A percentile compares a stretch with the other conserved stretches of the same genome.
Conservation (phyloP, 2,797 vertebrate genomes). For the Microctenopoma steveboyesi region DNA sequence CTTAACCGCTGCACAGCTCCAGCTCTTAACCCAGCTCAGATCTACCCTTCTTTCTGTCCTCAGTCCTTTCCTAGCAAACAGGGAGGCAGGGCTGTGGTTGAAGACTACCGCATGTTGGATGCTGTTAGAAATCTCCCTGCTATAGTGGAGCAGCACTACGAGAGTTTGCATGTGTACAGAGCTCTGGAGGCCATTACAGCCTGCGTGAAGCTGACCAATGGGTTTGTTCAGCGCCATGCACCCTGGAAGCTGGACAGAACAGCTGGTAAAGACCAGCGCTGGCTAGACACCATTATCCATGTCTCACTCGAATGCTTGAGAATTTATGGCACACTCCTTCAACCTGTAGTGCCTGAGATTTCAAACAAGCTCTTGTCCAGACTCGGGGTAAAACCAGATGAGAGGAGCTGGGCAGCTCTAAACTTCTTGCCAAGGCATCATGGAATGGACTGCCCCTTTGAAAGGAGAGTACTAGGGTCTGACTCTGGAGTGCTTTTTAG, state of each 20-base stretch:
- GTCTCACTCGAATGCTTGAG: slow-evolving; percentile 91
- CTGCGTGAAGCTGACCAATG: slow-evolving; percentile 89
- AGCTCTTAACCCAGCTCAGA: slow-evolving; percentile 88
- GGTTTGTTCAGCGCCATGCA: slow-evolving; percentile 91
- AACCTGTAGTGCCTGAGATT: slow-evolving; percentile 87
- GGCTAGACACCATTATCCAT: slow-evolving; percentile 90
- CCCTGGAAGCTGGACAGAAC: slow-evolving; percentile 90
- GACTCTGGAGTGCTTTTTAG: slow-evolving; percentile 89
- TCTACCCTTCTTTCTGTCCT: slow-evolving; percentile 85
- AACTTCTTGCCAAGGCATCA: slow-evolving; percentile 82
- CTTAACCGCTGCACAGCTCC: slow-evolving; percentile 90
- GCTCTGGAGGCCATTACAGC: slow-evolving; percentile 88
- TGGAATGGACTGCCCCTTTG: slow-evolving; percentile 84
- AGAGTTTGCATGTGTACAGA: slow-evolving; percentile 89
- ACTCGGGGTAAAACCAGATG: slow-evolving; percentile 81
- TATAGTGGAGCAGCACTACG: slow-evolving; percentile 83
- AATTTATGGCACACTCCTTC: slow-evolving; percentile 90
- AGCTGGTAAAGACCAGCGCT: slow-evolving; percentile 76
- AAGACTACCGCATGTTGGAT: slow-evolving; percentile 87
- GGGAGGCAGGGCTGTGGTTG: slow-evolving; percentile 68
- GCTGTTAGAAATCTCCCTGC: slow-evolving; percentile 81
- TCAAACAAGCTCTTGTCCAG: slow-evolving; percentile 88
- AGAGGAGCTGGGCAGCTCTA: slow-evolving; percentile 83
- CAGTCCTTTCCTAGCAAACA: slow-evolving; percentile 77
- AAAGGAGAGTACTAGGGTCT: slow-evolving; percentile 87